These are phyloP conservation scores for Corvus cornix DNA, from an alignment of 2,113 vertebrate species.

Conservation along the genomic window DNA sequence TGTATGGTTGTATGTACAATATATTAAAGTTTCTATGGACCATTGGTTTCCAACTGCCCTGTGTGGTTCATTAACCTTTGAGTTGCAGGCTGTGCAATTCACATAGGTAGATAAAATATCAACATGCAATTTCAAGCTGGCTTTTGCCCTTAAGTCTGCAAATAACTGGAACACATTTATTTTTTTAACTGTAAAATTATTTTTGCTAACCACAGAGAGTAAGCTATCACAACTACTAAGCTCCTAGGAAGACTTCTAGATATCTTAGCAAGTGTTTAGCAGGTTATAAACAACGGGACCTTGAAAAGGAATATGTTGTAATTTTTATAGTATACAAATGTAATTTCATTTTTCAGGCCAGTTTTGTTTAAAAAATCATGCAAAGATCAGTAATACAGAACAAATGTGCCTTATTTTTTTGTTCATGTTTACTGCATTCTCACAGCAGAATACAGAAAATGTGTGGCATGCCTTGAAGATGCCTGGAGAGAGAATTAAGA, in stretches of 20 bases:
- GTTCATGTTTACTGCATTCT: neutral
- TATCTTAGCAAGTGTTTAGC: neutral
- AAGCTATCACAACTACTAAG: neutral
- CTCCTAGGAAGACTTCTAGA: neutral
- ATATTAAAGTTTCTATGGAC: neutral
- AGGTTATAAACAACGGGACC: neutral
- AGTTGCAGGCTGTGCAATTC: neutral
- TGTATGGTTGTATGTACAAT: neutral
- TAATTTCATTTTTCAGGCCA: neutral
- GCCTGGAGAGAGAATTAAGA: neutral
- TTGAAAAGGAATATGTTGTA: neutral
- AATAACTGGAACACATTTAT: neutral
- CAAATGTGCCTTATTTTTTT: neutral
- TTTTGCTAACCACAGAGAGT: neutral
- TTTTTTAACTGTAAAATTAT: neutral
- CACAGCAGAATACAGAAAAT: neutral
- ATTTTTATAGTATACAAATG: neutral
- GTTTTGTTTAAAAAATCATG: neutral
- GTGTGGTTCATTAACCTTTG: conserved; percentile 4
- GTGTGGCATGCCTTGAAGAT: neutral
- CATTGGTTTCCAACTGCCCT: neutral
- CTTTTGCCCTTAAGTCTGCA: neutral
- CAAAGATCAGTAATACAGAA: neutral
- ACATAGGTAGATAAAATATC: neutral
- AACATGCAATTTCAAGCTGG: neutral